Evolutionary conservation across 2,888 invertebrate genomes (phyloP), one percentile per base, ranked within the genome.

Genomic region (Callimorpha dominula): DNA sequence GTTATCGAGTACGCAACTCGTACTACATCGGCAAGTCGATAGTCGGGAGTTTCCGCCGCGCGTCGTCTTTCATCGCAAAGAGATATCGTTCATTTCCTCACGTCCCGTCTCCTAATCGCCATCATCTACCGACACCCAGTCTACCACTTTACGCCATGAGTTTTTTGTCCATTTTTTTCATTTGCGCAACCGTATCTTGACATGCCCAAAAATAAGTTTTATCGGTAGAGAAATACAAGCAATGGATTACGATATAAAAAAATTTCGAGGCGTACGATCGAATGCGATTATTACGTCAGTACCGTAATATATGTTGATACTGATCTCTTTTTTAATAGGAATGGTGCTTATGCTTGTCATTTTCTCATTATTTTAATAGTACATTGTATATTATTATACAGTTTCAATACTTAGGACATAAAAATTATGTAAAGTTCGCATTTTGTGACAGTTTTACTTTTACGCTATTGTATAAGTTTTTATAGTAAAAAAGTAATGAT

Each of bases 21-120:
- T 79, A 79, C 76, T 74, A 78, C 76, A 75, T 80, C 64, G 75
- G 62, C 69, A 77, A 81, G 82, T 79, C 79, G 84, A 86, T 83
- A 81, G 81, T 80, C 79, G 79, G 72, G 77, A 76, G 81, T 85
- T 86, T 87, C 86, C 87, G 84, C 42, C 75, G 52, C 65, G 70
- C 71, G 75, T 76, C 82, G 80, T 80, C 80, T 78, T 75, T 81
- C 82, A 78, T 80, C 83, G 77, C 78, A 74, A 83, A 72, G 80
- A 85, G 84, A 85, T 86, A 86, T 86, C 81, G 82, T 81, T 85
- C 87, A 88, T 88, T 87, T 88, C 88, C 87, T 82, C 79, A 80
- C 75, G 75, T 81, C 74, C 78, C 75, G 72, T 81, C 77, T 78
- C 73, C 78, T 83, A 83, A 83, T 85, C 82, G 79, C 63, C 42